A percentile compares a stretch with the other conserved stretches of the same genome.
Conservation (phyloP, 2,888 invertebrate genomes). For the Chironomus riparius region DNA sequence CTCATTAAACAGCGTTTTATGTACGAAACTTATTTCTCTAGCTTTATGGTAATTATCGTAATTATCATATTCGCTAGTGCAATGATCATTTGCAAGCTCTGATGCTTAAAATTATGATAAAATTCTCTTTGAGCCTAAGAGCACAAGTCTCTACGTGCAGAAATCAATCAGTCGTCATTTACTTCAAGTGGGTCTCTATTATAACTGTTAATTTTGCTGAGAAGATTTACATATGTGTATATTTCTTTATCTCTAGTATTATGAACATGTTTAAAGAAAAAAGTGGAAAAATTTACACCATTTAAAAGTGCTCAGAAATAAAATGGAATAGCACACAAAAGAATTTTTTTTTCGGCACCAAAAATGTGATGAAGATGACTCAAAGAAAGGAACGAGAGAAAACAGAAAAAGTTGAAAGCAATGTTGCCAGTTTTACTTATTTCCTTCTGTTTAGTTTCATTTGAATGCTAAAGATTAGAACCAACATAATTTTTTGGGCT, state of each 20-base stretch:
- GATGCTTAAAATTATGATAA: too few relatives aligned
- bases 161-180: background rate
- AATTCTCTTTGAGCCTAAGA: too few relatives aligned
- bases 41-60: background rate
- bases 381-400: background rate
- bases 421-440: background rate
- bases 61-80: background rate
- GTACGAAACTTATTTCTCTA: background rate
- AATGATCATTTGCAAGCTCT: background rate
- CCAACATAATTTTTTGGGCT: background rate
- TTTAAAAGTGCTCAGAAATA: background rate
- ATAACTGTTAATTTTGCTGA: background rate
- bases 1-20: background rate
- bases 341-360: background rate
- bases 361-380: slow-evolving; percentile 7
- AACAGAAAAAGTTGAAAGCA: background rate
- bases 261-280: background rate
- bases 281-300: background rate
- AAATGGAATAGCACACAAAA: slow-evolving; percentile 9
- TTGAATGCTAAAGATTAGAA: slow-evolving; percentile 2
- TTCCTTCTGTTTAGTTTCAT: background rate
- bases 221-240: too few relatives aligned
- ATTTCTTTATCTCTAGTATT: background rate
- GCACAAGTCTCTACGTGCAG: background rate
- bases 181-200: background rate